Base-by-base conservation (phyloP, 2,113 vertebrate genomes). In the Raja brachyura region DNA sequence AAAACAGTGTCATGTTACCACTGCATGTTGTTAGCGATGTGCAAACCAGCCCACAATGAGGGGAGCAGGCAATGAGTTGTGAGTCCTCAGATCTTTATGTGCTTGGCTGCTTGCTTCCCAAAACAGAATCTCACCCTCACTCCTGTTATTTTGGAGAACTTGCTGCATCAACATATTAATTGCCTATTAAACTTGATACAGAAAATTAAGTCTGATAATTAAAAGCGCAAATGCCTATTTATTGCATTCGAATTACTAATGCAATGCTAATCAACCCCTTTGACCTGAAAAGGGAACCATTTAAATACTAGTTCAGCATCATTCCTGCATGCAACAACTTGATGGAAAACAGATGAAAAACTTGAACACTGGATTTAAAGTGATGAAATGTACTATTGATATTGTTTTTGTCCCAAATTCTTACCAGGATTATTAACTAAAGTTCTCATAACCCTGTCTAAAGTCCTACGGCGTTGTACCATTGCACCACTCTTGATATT, bases 261-360 rank as follows among this genome's bases (percentile, higher is more conserved):
- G 59, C 61, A 31, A 20, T 88, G 59, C 14, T n/a, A 88, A 88
- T 88, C 59, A 66, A 66, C 4, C 56, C 31, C n/a, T n/a, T 11
- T 16, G n/a, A 28, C 81, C 8, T 9, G 22, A 61, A 88, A 88
- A 16, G n/a, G 28, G 11, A 88, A 63, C 83, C 61, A 31, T 20
- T 88, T 88, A 88, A 88, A 88, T 31, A 48, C 39, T 48, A n/a
- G 59, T 88, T 88, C 14, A 88, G n/a, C n/a, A 28, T 63, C 83
- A 88, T 88, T 66, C 59, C 83, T 66, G 56, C 14, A 31, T 88
- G 83, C 16, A 83, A 11, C 59, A 56, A 83, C 28, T 83, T 83
- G 75, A 77, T 33, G 79, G 39, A 56, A 28, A 59, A 59, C 59
- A 59, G 20, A 54, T 83, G 25, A 54, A 59, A 59, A 59, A 33